Evolutionary conservation across 2,888 invertebrate species (phyloP), one percentile per base, ranked within the genome.

Genomic region (Lasioglossum zephyrum): DNA sequence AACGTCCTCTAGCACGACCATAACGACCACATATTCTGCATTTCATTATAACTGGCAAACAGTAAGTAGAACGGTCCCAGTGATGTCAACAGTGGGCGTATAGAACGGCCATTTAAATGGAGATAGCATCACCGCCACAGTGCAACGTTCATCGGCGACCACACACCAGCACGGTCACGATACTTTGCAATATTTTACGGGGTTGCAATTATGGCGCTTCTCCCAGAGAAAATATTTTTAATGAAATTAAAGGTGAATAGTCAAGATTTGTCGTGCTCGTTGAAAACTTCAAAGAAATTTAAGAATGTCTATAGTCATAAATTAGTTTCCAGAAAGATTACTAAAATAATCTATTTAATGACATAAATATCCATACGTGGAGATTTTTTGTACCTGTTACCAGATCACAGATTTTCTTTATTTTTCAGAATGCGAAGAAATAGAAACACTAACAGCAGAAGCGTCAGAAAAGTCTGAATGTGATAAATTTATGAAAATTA

Each of bases 21-120:
- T 63, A 63, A 63, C 63, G 63, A 63, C 63, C 63, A 63, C 31
- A 63, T 63, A 63, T 31, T 63, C 63, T 63, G 63, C 63, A 63
- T 63, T 63, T 63, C 63, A 63, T 63, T 63, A 63, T 63, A 63
- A 63, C 63, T 31, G 63, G 63, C 63, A 63, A 63, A 63, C 63
- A 63, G 63, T 63, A 63, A 63, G 63, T 63, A 63, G 63, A 63
- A 63, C 63, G 31, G 31, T 63, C 63, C 31, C 31, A 2, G 63
- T 18, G 63, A 31, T 63, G 63, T 63, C 63, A 63, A 63, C 63
- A 31, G 31, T 31, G 63, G 31, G 16, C 31, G 63, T 63, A 63
- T 63, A 26, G 63, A 63, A 63, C 63, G 63, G 63, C 18, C 63
- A 63, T 63, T 63, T 63, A 63, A 63, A 63, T 8, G 18, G 31